Evolutionary conservation across 1,140 invertebrate species (phyloP).

Genomic region (Hestina assimilis): DNA sequence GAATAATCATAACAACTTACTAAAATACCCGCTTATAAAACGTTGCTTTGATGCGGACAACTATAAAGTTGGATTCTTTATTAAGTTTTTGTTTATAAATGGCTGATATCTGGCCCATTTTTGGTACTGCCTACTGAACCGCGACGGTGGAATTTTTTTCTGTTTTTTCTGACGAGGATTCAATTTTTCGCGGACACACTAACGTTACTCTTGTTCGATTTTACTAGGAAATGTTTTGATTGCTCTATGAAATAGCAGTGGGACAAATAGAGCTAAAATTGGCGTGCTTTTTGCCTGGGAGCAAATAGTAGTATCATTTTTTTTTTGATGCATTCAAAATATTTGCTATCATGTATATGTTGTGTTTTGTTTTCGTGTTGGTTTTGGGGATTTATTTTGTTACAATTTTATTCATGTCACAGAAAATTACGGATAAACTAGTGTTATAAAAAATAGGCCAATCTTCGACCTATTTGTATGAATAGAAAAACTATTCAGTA

Average conservation of each 20-base stretch:
- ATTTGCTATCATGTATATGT: slow-evolving; percentile 10
- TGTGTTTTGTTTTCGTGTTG: neutral
- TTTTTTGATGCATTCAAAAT: neutral
- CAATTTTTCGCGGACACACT: slow-evolving; percentile 36
- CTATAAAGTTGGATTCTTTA: neutral
- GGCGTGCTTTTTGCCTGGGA: neutral
- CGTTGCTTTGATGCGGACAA: too few relatives aligned
- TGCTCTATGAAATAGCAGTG: slow-evolving; percentile 17
- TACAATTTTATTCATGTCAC: neutral
- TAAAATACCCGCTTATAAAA: too few relatives aligned
- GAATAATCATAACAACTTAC: too few relatives aligned
- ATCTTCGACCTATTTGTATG: too few relatives aligned
- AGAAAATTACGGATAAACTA: neutral
- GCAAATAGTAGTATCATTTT: neutral
- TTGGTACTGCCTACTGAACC: slow-evolving; percentile 40
- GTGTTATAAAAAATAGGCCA: too few relatives aligned
- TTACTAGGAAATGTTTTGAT: slow-evolving; percentile 23
- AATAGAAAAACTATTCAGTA: too few relatives aligned
- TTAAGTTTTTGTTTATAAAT: slow-evolving; percentile 27
- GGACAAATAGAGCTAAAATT: slow-evolving; percentile 18
- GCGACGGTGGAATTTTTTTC: slow-evolving; percentile 32
- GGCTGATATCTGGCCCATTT: slow-evolving; percentile 37
- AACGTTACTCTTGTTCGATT: slow-evolving; percentile 20
- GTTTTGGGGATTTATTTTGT: neutral
- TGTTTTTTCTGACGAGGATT: slow-evolving; percentile 31